Evolutionary conservation across 2,888 invertebrate species (phyloP).

Genomic region (Syrphus vitripennis): DNA sequence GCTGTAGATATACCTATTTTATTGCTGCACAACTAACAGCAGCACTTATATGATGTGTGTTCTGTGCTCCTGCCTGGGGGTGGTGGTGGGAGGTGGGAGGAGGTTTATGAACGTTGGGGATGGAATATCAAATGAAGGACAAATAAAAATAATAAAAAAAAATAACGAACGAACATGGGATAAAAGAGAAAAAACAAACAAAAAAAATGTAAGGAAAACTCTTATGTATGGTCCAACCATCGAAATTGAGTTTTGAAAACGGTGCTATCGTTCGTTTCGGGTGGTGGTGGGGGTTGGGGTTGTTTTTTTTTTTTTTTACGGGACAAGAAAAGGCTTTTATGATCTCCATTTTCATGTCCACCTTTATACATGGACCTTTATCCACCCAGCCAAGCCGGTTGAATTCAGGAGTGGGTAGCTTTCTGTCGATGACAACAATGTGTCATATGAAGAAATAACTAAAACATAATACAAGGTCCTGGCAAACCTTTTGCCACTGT

Average conservation of each 20-base stretch:
- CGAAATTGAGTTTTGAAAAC: constrained; percentile 48
- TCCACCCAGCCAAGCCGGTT: not conserved
- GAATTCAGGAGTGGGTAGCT: not conserved
- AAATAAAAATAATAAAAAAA: constrained; percentile 42
- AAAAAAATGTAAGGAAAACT: not conserved
- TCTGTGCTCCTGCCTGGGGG: not conserved
- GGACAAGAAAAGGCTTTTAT: constrained; percentile 54
- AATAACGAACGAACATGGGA: not conserved
- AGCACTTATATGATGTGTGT: constrained; percentile 29
- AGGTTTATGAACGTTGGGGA: constrained; percentile 31
- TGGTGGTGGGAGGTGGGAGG: not conserved
- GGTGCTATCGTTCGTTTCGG: not conserved
- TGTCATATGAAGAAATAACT: constrained; percentile 38
- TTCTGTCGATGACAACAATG: constrained; percentile 36
- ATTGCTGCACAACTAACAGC: constrained; percentile 46
- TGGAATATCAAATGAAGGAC: constrained; percentile 59
- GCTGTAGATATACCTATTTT: constrained; percentile 31
- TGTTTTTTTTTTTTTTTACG: not conserved
- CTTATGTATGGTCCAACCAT: constrained; percentile 12
- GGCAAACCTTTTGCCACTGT: constrained; percentile 13
- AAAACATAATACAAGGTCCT: constrained; percentile 35
- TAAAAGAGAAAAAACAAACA: constrained; percentile 26
- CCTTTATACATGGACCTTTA: constrained; percentile 14
- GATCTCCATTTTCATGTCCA: constrained; percentile 44
- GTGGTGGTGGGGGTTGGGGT: too few species aligned